A percentile compares a stretch with the other conserved stretches of the same genome.
Conservation (phyloP, 1,140 invertebrate genomes). For the Cyrtorhinus lividipennis region DNA sequence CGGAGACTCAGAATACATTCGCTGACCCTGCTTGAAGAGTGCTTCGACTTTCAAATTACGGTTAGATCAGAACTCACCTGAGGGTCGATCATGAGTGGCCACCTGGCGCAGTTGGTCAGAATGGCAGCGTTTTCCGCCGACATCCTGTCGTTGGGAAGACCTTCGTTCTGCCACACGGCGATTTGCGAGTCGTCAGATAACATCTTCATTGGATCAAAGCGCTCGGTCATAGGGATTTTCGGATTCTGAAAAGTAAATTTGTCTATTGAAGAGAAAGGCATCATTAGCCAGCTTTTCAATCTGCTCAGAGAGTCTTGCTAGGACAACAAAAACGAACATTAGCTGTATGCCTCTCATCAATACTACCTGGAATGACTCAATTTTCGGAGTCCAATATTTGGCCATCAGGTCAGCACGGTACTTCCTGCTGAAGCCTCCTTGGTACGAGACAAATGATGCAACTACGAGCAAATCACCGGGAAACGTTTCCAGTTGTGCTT, state of each 20-base stretch:
- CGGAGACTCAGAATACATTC: no score
- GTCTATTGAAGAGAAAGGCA: not conserved
- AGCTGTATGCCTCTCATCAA: not conserved
- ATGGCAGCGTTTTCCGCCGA: conserved; percentile 91
- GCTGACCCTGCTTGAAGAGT: no score
- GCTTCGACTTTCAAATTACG: no score
- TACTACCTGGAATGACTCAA: conserved; percentile 39
- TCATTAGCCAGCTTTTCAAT: no score
- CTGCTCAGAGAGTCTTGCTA: no score
- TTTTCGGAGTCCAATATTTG: conserved; percentile 61
- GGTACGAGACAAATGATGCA: conserved; percentile 87
- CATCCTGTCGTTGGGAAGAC: conserved; percentile 81
- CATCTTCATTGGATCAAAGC: conserved; percentile 63
- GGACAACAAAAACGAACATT: not conserved
- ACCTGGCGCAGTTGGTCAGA: conserved; percentile 70
- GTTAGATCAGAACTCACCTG: no score
- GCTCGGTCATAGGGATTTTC: conserved; percentile 62
- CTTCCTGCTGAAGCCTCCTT: conserved; percentile 78
- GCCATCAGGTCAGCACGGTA: conserved; percentile 70
- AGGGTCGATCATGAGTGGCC: conserved; percentile 92
- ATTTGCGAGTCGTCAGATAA: conserved; percentile 83
- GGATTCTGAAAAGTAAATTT: conserved; percentile 25
- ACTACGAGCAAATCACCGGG: conserved; percentile 80
- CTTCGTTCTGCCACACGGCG: conserved; percentile 88
- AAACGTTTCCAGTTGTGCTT: conserved; percentile 38